phyloP scores from a whole-genome alignment of 1,140 invertebrate genomes.

The Plutomurus gul region DNA sequence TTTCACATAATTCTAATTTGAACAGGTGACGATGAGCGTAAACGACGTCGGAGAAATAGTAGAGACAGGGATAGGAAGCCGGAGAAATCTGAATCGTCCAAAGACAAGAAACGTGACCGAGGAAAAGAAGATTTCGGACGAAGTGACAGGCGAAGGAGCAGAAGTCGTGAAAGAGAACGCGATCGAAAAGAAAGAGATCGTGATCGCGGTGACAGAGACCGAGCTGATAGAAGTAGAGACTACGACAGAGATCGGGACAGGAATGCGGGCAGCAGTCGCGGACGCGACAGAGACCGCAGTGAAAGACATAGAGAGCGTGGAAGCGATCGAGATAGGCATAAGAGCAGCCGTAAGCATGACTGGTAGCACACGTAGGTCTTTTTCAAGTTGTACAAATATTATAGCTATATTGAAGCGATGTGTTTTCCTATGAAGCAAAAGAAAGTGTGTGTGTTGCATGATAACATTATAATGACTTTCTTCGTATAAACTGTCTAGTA shows the following conservation, averaged over 20 bases:
- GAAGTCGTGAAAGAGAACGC: constrained; percentile 52
- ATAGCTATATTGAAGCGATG: not conserved
- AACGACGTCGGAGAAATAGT: not conserved
- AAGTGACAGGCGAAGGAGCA: constrained; percentile 39
- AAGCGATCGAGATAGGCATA: constrained; percentile 16
- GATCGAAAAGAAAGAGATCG: constrained; percentile 53
- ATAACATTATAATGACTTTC: no score
- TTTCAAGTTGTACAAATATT: not conserved
- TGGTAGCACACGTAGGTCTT: no score
- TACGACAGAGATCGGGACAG: constrained; percentile 45
- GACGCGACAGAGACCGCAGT: constrained; percentile 2
- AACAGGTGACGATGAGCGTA: not conserved
- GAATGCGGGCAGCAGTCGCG: not conserved
- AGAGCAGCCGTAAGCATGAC: not conserved
- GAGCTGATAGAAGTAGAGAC: constrained; percentile 45
- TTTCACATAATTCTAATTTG: not conserved
- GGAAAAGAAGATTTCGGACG: not conserved
- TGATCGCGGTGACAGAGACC: constrained; percentile 47
- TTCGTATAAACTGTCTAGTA: no score
- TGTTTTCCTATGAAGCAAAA: not conserved
- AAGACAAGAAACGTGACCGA: not conserved
- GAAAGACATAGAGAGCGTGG: constrained; percentile 26
- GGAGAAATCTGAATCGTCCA: not conserved
- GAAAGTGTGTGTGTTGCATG: no score
- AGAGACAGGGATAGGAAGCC: not conserved